These are phyloP conservation scores for Nasonia longicornis DNA, from an alignment of 1,140 invertebrate genomes.

Conservation along the genomic window DNA sequence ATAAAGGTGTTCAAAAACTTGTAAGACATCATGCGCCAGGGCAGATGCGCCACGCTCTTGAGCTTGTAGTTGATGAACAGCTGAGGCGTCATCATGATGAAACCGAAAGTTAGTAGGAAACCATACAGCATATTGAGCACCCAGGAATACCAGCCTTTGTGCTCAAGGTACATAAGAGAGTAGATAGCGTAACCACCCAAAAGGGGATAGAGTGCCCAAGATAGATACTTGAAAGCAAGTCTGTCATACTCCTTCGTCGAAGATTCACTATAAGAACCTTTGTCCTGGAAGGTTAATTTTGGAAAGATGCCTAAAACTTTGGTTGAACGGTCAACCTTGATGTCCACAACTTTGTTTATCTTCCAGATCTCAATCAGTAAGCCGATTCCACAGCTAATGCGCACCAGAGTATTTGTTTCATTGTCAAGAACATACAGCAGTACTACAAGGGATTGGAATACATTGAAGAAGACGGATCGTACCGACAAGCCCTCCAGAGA, in stretches of 20 bases:
- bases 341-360: constrained; percentile 95
- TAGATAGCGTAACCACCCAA: constrained; percentile 94
- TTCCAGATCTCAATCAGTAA: constrained; percentile 99
- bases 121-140: constrained; percentile 97
- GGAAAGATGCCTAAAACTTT: constrained; percentile 85
- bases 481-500: constrained; percentile 97
- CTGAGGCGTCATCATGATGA: constrained; percentile 99
- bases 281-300: constrained; percentile 86
- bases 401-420: constrained; percentile 96
- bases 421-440: constrained; percentile 97
- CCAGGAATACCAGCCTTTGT: constrained; percentile 98
- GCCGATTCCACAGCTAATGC: constrained; percentile 92
- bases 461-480: constrained; percentile 98
- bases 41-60: constrained; percentile 98
- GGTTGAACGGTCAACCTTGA: constrained; percentile 83
- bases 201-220: constrained; percentile 95
- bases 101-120: constrained; percentile 98
- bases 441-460: constrained; percentile 96
- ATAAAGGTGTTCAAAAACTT: constrained; percentile 99
- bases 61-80: constrained; percentile 99
- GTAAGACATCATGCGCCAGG: constrained; percentile 99
- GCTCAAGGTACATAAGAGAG: constrained; percentile 96
- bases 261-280: constrained; percentile 96
- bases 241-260: constrained; percentile 95
- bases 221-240: constrained; percentile 96